Conservation (phyloP, 2,888 invertebrate species). For the Drosophila niveifrons region DNA sequence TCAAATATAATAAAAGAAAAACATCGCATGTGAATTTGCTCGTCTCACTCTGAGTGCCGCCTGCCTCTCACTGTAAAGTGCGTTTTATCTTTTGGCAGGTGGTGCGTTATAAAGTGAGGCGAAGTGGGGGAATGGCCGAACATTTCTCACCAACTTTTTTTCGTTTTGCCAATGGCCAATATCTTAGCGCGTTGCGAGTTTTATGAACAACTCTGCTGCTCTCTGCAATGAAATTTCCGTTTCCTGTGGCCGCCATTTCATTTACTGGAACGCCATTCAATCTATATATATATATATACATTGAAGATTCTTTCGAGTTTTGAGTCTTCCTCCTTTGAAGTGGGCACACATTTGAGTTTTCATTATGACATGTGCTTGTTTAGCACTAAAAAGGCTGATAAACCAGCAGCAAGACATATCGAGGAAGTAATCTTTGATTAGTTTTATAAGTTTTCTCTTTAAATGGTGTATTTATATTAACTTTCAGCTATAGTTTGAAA, state of each 20-base stretch:
- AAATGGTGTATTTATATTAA: background rate
- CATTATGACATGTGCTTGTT: constrained; percentile 1
- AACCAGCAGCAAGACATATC: background rate
- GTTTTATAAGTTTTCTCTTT: background rate
- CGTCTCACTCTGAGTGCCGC: constrained; percentile 20
- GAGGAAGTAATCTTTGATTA: background rate
- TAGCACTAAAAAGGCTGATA: background rate
- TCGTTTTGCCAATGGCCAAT: constrained; percentile 55
- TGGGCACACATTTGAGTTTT: background rate
- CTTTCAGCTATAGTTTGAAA: background rate
- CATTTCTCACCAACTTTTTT: constrained; percentile 40
- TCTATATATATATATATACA: constrained; percentile 14
- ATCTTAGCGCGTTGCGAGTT: constrained; percentile 55
- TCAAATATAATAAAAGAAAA: constrained; percentile 72
- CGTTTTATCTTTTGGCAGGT: constrained; percentile 70
- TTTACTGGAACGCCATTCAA: constrained; percentile 44
- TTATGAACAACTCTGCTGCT: constrained; percentile 57
- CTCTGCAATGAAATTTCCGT: constrained; percentile 58
- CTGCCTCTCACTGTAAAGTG: constrained; percentile 56
- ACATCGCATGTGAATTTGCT: constrained; percentile 50
- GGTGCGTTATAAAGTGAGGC: constrained; percentile 10
- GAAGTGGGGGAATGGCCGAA: background rate
- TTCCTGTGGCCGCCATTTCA: constrained; percentile 63
- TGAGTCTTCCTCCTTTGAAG: constrained; percentile 1
- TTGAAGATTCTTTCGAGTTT: constrained; percentile 3